phyloP scores from a whole-genome alignment of 2,797 vertebrate species.

The Sparidentex hasta region DNA sequence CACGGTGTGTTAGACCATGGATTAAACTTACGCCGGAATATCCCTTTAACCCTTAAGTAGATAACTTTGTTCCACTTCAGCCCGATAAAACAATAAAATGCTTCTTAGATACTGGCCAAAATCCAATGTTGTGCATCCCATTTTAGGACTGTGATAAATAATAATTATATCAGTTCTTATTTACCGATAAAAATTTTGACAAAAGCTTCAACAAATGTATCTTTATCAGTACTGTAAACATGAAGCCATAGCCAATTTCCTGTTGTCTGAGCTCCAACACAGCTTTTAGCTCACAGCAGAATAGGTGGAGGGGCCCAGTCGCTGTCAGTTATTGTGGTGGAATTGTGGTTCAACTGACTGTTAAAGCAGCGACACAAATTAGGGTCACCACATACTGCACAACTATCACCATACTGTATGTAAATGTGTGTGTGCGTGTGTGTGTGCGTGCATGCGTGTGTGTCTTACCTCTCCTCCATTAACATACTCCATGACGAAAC shows the following conservation, averaged over 20 bases:
- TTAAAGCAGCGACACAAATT: conserved; percentile 37
- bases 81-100: too few relatives aligned
- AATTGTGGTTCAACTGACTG: conserved; percentile 69
- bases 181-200: background rate
- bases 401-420: conserved; percentile 1
- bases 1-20: too few relatives aligned
- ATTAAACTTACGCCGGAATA: too few relatives aligned
- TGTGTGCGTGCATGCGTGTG: conserved; percentile 16
- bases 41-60: too few relatives aligned
- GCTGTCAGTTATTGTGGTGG: conserved; percentile 65
- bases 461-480: conserved; percentile 96
- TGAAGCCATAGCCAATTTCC: background rate
- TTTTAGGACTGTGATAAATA: background rate
- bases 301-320: conserved; percentile 5
- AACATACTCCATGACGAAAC: conserved; percentile 99
- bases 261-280: background rate
- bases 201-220: background rate
- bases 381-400: conserved; percentile 40
- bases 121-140: too few relatives aligned
- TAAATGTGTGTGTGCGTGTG: conserved; percentile 14
- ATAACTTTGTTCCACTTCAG: too few relatives aligned
- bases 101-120: too few relatives aligned
- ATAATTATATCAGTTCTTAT: background rate
- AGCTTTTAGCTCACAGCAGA: conserved; percentile 8
- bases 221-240: conserved; percentile 1